Conservation (phyloP, 2,113 vertebrate genomes). For the Charina bottae region DNA sequence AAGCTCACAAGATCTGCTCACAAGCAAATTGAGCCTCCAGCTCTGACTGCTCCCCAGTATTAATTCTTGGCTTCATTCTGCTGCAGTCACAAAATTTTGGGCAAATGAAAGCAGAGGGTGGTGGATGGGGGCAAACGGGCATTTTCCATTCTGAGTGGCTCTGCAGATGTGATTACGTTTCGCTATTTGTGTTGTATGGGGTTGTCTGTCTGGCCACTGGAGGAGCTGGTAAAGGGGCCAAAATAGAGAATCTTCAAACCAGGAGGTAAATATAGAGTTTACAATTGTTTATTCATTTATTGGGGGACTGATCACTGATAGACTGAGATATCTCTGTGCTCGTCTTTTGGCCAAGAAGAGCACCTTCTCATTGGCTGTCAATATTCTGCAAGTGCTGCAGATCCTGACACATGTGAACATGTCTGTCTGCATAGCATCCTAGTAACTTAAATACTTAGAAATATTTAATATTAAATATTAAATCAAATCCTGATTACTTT, state of each 20-base stretch:
- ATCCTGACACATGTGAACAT: not conserved
- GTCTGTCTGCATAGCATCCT: not conserved
- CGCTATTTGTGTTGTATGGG: too few relatives aligned
- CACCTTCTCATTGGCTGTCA: not conserved
- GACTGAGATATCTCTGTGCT: not conserved
- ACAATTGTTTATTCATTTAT: not conserved
- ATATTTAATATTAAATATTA: too few relatives aligned
- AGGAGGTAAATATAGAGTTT: not conserved
- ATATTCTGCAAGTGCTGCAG: not conserved
- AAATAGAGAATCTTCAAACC: not conserved
- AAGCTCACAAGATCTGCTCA: not conserved
- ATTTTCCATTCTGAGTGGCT: not conserved
- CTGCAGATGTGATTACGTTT: not conserved
- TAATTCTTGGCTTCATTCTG: not conserved
- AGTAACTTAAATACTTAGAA: not conserved
- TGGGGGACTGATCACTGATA: not conserved
- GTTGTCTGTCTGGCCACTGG: not conserved
- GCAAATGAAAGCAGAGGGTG: not conserved
- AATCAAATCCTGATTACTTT: constrained; percentile 1
- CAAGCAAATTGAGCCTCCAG: not conserved
- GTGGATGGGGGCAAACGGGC: not conserved
- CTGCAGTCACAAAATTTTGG: not conserved
- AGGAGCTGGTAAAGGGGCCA: not conserved
- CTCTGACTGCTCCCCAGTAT: not conserved
- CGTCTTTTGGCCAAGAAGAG: not conserved